Evolutionary conservation across 2,888 invertebrate species (phyloP).

Genomic region (Epirrhoe tristata): DNA sequence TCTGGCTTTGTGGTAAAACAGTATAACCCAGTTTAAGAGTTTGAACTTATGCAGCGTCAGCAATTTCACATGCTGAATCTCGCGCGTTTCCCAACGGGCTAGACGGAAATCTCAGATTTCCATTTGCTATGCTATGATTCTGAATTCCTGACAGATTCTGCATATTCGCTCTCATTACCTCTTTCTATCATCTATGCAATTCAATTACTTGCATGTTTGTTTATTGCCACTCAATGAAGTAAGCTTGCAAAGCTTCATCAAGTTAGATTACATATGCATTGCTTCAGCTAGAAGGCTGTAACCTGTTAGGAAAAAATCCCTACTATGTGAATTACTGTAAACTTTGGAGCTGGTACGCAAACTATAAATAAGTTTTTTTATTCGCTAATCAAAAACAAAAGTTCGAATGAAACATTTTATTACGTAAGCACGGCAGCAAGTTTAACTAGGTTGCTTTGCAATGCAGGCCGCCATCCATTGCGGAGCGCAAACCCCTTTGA

Average conservation of each 20-base stretch:
- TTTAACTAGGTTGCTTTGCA: conserved; percentile 56
- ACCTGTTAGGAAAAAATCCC: too few relatives aligned
- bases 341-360: neutral
- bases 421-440: conserved; percentile 4
- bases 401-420: conserved; percentile 10
- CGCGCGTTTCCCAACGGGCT: neutral
- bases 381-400: conserved; percentile 2
- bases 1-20: neutral
- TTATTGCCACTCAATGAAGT: too few relatives aligned
- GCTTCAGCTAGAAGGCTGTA: too few relatives aligned
- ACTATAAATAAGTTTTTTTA: neutral
- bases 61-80: neutral
- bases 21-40: neutral
- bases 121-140: neutral
- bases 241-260: too few relatives aligned
- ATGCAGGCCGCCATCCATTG: conserved; percentile 38
- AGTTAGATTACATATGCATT: too few relatives aligned
- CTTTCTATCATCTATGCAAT: too few relatives aligned
- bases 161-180: neutral
- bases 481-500: conserved; percentile 43
- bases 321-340: neutral
- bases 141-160: neutral
- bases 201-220: too few relatives aligned
- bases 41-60: neutral
- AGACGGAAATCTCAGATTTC: neutral